Conservation (phyloP, 1,140 invertebrate genomes). For the Choristoneura fumiferana region DNA sequence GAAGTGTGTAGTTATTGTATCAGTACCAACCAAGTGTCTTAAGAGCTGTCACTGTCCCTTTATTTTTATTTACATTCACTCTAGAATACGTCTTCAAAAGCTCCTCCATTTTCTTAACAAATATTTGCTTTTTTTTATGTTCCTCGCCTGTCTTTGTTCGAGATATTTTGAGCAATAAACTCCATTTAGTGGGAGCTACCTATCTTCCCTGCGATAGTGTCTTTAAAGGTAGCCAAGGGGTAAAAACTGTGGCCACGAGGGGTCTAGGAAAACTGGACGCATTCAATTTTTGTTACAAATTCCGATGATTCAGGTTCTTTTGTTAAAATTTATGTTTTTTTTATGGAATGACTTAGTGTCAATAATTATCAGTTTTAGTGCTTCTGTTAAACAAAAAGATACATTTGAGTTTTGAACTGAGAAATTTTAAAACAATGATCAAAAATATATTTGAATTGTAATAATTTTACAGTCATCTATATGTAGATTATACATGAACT, state of each 20-base stretch:
- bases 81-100: conserved; percentile 9
- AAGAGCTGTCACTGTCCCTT: neutral
- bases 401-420: too few relatives aligned
- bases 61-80: conserved; percentile 16
- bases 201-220: neutral
- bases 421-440: too few relatives aligned
- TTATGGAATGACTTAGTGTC: neutral
- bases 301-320: conserved; percentile 1
- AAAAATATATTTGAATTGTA: too few relatives aligned
- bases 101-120: conserved; percentile 19
- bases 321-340: neutral
- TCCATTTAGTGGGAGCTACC: neutral
- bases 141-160: neutral
- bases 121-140: conserved; percentile 12
- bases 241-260: neutral
- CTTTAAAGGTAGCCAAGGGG: neutral
- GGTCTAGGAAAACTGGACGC: neutral
- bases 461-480: too few relatives aligned
- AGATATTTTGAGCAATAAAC: conserved; percentile 1
- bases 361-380: neutral
- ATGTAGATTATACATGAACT: too few relatives aligned
- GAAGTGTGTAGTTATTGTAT: too few relatives aligned
- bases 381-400: neutral
- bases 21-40: too few relatives aligned
- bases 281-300: conserved; percentile 2